phyloP scores from a whole-genome alignment of 2,797 vertebrate genomes.

The Leucoraja ocellata region DNA sequence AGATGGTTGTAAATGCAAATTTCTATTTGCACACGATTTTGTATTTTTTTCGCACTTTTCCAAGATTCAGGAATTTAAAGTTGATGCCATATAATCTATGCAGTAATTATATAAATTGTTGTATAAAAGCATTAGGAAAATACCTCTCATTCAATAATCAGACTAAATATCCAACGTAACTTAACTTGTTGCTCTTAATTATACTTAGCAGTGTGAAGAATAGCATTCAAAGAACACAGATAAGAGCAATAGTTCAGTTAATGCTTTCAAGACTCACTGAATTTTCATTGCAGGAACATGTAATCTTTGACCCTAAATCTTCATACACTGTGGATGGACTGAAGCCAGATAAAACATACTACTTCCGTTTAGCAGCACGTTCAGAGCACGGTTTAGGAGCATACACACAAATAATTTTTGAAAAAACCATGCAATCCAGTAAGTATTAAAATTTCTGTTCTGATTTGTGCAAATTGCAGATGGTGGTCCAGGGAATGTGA shows the following conservation, averaged over 20 bases:
- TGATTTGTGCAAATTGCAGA: neutral
- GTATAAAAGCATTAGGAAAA: neutral
- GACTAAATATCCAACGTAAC: neutral
- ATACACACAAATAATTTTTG: slow-evolving; percentile 72
- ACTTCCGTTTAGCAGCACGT: slow-evolving; percentile 79
- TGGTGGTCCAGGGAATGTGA: neutral
- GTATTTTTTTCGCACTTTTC: neutral
- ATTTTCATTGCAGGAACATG: slow-evolving; percentile 61
- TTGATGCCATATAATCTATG: neutral
- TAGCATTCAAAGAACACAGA: neutral
- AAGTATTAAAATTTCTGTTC: slow-evolving; percentile 56
- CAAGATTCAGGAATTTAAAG: neutral
- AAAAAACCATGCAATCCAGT: slow-evolving; percentile 85
- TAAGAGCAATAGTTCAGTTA: neutral
- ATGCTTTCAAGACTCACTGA: neutral
- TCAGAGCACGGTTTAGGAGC: slow-evolving; percentile 83
- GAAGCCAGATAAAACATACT: slow-evolving; percentile 82
- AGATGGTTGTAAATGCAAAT: neutral
- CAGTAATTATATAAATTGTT: neutral
- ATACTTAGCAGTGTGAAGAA: neutral
- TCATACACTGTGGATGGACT: slow-evolving; percentile 78
- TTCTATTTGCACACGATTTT: neutral
- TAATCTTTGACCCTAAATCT: slow-evolving; percentile 72
- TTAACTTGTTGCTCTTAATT: neutral
- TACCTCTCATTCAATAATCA: neutral